Evolutionary conservation across 2,113 vertebrate species (phyloP).

Genomic region (Pedionomus torquatus): DNA sequence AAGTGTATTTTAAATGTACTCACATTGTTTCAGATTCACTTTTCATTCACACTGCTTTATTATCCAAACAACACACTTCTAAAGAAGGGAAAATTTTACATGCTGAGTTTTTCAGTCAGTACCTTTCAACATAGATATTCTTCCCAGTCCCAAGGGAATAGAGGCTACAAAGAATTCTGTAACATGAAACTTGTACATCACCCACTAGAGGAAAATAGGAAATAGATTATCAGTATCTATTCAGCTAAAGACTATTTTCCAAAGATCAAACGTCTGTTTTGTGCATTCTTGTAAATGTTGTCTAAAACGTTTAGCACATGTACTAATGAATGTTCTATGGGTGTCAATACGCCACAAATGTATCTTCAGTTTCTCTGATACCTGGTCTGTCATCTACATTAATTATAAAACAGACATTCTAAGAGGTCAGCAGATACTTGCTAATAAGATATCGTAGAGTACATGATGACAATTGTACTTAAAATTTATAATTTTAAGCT

Average conservation of each 20-base stretch:
- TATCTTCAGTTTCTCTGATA: not conserved
- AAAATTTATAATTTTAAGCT: not conserved
- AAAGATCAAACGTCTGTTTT: not conserved
- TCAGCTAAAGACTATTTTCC: not conserved
- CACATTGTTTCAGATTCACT: not conserved
- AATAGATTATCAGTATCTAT: not conserved
- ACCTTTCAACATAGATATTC: conserved; percentile 99
- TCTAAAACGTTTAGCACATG: not conserved
- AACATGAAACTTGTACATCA: conserved; percentile 96
- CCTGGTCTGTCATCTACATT: not conserved
- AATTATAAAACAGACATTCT: not conserved
- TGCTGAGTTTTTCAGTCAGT: conserved; percentile 41
- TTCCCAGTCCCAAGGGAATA: conserved; percentile 96
- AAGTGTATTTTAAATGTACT: not conserved
- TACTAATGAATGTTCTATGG: not conserved
- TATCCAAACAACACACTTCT: not conserved
- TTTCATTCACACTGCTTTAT: not conserved
- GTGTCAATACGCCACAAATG: not conserved
- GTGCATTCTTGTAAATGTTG: not conserved
- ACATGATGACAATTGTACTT: not conserved
- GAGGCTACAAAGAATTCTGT: conserved; percentile 93
- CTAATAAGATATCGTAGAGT: not conserved
- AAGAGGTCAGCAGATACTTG: not conserved
- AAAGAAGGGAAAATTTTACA: not conserved
- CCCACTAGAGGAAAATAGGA: conserved; percentile 82